Conservation (phyloP, 1,140 invertebrate species). For the Agrilus planipennis region DNA sequence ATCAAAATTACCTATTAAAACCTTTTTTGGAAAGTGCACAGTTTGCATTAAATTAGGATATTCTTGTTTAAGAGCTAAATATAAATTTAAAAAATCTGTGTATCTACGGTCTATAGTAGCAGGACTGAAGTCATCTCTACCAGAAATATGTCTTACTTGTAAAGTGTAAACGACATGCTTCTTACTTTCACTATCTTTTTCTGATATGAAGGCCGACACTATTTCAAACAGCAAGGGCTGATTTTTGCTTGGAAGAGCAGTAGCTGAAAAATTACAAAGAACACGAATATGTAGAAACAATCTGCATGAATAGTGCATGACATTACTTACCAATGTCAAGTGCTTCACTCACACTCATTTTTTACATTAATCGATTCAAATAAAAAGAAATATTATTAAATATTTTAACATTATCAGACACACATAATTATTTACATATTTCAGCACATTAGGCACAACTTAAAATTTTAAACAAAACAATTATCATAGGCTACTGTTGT, state of each 20-base stretch:
- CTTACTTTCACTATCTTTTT: slow-evolving; percentile 41
- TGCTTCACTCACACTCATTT: too few relatives aligned
- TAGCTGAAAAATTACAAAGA: neutral
- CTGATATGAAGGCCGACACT: slow-evolving; percentile 35
- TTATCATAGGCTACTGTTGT: too few relatives aligned
- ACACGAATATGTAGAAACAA: too few relatives aligned
- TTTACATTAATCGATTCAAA: too few relatives aligned
- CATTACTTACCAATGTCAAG: too few relatives aligned
- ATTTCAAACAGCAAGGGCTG: slow-evolving; percentile 36
- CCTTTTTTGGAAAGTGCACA: slow-evolving; percentile 62
- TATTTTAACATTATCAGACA: too few relatives aligned
- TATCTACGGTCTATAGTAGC: slow-evolving; percentile 59
- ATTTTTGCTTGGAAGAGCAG: slow-evolving; percentile 5
- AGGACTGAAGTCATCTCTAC: slow-evolving; percentile 41
- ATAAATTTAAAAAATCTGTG: slow-evolving; percentile 61
- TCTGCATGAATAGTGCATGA: too few relatives aligned
- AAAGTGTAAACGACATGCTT: slow-evolving; percentile 52
- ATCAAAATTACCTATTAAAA: slow-evolving; percentile 62
- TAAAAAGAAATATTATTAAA: too few relatives aligned
- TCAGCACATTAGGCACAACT: too few relatives aligned
- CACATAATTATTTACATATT: too few relatives aligned
- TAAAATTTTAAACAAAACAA: too few relatives aligned
- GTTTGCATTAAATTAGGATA: slow-evolving; percentile 44
- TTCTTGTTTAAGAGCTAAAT: slow-evolving; percentile 46
- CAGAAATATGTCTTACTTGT: slow-evolving; percentile 41